Percentiles rank a stretch among this genome's conserved stretches.
Evolutionary conservation across 1,140 invertebrate species (phyloP).

Genomic region (Matsumurasca onukii): DNA sequence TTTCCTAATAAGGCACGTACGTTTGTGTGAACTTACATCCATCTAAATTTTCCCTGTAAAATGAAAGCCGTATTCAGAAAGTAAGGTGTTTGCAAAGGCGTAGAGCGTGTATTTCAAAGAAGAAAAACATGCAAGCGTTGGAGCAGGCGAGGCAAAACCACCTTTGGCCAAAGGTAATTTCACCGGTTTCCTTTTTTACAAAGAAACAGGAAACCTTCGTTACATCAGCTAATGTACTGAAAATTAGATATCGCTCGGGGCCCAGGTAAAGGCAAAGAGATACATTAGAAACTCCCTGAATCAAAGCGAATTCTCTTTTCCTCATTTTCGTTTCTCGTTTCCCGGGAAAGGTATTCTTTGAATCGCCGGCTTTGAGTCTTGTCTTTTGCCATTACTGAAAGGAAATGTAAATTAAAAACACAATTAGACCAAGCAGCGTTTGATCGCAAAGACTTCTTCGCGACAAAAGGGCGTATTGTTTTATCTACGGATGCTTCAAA

Average conservation of each 20-base stretch:
- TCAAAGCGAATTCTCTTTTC: conserved; percentile 22
- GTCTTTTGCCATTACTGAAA: conserved; percentile 18
- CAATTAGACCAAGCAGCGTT: conserved; percentile 13
- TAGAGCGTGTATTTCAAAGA: too few species aligned
- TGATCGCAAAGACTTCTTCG: conserved; percentile 21
- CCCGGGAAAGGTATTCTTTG: conserved; percentile 7
- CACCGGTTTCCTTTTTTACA: conserved; percentile 1
- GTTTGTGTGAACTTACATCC: too few species aligned
- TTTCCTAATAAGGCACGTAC: too few species aligned
- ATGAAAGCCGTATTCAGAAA: too few species aligned
- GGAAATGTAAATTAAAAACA: conserved; percentile 27
- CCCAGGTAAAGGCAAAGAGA: conserved; percentile 12
- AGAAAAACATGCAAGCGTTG: too few species aligned
- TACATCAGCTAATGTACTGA: neutral
- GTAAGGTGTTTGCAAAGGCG: too few species aligned
- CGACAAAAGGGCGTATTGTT: conserved; percentile 21
- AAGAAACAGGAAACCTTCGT: conserved; percentile 1
- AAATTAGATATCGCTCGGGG: conserved; percentile 15
- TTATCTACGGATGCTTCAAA: neutral
- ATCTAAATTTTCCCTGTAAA: too few species aligned
- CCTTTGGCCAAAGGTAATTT: too few species aligned
- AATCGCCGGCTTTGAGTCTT: conserved; percentile 2
- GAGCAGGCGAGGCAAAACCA: too few species aligned
- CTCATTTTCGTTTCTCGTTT: too few species aligned
- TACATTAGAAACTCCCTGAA: neutral